phyloP scores from a whole-genome alignment of 2,888 invertebrate genomes.

The Mellilla xanthometata region DNA sequence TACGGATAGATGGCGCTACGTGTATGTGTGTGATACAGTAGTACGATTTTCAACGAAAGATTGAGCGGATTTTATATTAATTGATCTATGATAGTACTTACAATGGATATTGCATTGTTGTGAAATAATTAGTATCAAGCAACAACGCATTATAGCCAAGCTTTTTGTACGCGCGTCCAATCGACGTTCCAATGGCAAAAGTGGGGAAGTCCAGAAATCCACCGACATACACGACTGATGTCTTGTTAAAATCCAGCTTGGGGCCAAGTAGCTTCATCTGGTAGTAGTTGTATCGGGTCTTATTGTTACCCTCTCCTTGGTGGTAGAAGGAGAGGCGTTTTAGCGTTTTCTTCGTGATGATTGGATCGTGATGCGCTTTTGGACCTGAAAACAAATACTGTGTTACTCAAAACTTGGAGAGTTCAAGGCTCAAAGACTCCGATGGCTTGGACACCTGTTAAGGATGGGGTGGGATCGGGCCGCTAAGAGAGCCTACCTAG shows the following conservation, averaged over 20 bases:
- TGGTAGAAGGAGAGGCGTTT: conserved; percentile 46
- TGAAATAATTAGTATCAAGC: conserved; percentile 51
- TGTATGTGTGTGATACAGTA: too few species aligned
- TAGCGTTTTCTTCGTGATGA: conserved; percentile 50
- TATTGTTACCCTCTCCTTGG: conserved; percentile 34
- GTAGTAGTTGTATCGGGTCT: conserved; percentile 50
- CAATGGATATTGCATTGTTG: conserved; percentile 56
- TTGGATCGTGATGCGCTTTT: conserved; percentile 42
- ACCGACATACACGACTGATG: conserved; percentile 54
- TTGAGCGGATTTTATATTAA: too few species aligned
- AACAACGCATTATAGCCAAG: conserved; percentile 54
- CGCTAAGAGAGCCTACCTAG: too few species aligned
- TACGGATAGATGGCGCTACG: too few species aligned
- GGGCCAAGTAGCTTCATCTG: conserved; percentile 37
- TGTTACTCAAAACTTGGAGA: too few species aligned
- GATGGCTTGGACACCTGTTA: too few species aligned
- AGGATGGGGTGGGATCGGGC: too few species aligned
- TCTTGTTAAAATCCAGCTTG: conserved; percentile 45
- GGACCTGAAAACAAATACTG: conserved; percentile 70
- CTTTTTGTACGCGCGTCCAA: conserved; percentile 44
- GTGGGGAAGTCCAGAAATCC: conserved; percentile 58
- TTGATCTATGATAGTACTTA: too few species aligned
- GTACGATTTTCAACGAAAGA: too few species aligned
- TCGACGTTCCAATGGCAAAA: conserved; percentile 35
- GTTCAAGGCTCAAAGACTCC: too few species aligned